phyloP scores from a whole-genome alignment of 2,113 vertebrate species.

The Gasterosteus nipponicus region DNA sequence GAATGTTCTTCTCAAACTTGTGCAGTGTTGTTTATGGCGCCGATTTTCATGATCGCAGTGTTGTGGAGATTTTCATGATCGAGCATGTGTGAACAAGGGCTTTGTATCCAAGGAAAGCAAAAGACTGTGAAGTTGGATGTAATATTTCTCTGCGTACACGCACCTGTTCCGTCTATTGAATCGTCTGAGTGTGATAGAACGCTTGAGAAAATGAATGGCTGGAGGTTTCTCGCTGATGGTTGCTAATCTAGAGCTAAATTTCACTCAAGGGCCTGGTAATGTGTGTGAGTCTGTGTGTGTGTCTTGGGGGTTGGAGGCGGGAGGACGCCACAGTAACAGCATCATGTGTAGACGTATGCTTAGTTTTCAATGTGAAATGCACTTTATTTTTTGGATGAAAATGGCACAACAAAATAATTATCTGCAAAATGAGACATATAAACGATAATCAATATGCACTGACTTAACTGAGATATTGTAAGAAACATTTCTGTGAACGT shows the following conservation, averaged over 20 bases:
- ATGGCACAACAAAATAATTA: slow-evolving; percentile 84
- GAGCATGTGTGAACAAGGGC: slow-evolving; percentile 74
- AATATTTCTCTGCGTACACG: slow-evolving; percentile 50
- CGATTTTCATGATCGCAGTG: too few species aligned
- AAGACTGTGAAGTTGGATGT: slow-evolving; percentile 68
- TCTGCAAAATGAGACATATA: slow-evolving; percentile 85
- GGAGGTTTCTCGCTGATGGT: slow-evolving; percentile 32
- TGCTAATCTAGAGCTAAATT: slow-evolving; percentile 73
- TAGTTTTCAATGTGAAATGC: slow-evolving; percentile 86
- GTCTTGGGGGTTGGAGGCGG: slow-evolving; percentile 29
- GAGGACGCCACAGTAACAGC: slow-evolving; percentile 70
- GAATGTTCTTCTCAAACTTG: slow-evolving; percentile 22
- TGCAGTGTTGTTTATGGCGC: slow-evolving; percentile 24
- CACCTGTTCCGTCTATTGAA: slow-evolving; percentile 56
- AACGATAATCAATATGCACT: slow-evolving; percentile 85
- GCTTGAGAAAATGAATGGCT: slow-evolving; percentile 29
- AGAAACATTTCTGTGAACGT: slow-evolving; percentile 79
- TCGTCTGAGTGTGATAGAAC: slow-evolving; percentile 45
- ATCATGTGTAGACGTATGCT: slow-evolving; percentile 81
- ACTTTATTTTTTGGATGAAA: slow-evolving; percentile 84
- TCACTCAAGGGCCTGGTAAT: slow-evolving; percentile 68
- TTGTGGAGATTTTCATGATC: slow-evolving; percentile 14
- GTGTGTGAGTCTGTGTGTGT: slow-evolving; percentile 53
- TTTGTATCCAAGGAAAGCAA: slow-evolving; percentile 66
- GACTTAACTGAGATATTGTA: slow-evolving; percentile 82